A percentile compares a stretch with the other conserved stretches of the same genome.
These are phyloP conservation scores for Drymonia ruficornis DNA, from an alignment of 2,888 invertebrate species.

Conservation along the genomic window DNA sequence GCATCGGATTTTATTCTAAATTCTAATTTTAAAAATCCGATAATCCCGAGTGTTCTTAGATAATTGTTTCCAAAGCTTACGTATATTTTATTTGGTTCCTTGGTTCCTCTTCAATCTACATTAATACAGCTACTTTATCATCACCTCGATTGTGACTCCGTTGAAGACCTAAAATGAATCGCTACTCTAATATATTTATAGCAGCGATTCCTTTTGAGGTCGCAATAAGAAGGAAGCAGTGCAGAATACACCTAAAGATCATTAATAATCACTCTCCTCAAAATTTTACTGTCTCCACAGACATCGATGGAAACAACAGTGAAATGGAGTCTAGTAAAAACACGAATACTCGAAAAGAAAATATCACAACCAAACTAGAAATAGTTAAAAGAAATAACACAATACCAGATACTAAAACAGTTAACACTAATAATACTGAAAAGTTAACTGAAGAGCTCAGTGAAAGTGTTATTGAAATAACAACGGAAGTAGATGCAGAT, in stretches of 20 bases:
- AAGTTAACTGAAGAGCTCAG: background rate
- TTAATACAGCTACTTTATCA: too few relatives aligned
- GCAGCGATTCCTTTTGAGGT: too few relatives aligned
- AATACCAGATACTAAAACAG: background rate
- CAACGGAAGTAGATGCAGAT: background rate
- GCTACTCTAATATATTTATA: too few relatives aligned
- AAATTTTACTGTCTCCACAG: slow-evolving; percentile 44
- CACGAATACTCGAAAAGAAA: slow-evolving; percentile 12
- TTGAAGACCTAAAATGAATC: too few relatives aligned
- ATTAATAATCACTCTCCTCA: background rate
- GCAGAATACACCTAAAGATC: background rate
- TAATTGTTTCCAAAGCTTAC: too few relatives aligned
- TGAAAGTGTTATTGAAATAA: background rate
- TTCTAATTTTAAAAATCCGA: too few relatives aligned
- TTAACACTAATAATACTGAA: background rate
- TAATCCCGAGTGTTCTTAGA: too few relatives aligned
- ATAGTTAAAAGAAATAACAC: slow-evolving; percentile 8
- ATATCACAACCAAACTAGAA: slow-evolving; percentile 5
- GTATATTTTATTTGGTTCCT: too few relatives aligned
- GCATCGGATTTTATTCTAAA: too few relatives aligned
- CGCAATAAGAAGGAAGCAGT: too few relatives aligned
- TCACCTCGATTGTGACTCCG: too few relatives aligned
- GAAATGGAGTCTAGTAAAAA: slow-evolving; percentile 30
- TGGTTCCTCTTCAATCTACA: too few relatives aligned
- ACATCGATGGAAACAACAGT: slow-evolving; percentile 66